phyloP scores from a whole-genome alignment of 2,113 vertebrate species.

The Lethenteron reissneri region DNA sequence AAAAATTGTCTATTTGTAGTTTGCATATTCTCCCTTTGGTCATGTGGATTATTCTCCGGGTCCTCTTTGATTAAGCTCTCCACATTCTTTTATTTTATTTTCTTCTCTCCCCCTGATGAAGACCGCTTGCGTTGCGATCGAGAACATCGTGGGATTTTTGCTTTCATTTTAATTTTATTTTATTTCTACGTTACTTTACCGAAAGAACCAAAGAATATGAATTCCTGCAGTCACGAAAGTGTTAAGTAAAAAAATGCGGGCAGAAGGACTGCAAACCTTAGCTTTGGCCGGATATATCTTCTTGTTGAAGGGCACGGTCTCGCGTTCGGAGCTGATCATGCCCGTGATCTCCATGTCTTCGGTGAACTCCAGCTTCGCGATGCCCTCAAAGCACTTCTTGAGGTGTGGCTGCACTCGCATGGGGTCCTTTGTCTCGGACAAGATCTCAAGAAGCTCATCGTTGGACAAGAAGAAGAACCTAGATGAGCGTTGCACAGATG shows the following conservation, averaged over 20 bases:
- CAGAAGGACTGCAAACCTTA: constrained; percentile 27
- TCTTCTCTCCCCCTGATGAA: no score
- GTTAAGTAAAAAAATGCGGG: not conserved
- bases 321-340: constrained; percentile 74
- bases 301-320: constrained; percentile 37
- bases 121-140: no score
- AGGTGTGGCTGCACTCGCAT: constrained; percentile 62
- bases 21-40: no score
- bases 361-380: constrained; percentile 51
- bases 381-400: constrained; percentile 87
- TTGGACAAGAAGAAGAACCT: constrained; percentile 86
- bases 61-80: no score
- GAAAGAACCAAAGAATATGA: no score
- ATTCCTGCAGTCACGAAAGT: not conserved
- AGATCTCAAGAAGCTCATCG: constrained; percentile 65
- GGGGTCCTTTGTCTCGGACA: constrained; percentile 75
- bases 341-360: constrained; percentile 36
- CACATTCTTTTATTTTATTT: no score
- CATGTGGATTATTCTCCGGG: no score
- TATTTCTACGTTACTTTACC: no score
- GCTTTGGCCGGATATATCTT: constrained; percentile 42
- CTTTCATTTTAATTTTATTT: no score
- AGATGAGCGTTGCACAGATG: constrained; percentile 1
- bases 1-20: no score
- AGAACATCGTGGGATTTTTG: no score